These are phyloP conservation scores for Battus philenor DNA, from an alignment of 1,140 invertebrate species.

Conservation along the genomic window DNA sequence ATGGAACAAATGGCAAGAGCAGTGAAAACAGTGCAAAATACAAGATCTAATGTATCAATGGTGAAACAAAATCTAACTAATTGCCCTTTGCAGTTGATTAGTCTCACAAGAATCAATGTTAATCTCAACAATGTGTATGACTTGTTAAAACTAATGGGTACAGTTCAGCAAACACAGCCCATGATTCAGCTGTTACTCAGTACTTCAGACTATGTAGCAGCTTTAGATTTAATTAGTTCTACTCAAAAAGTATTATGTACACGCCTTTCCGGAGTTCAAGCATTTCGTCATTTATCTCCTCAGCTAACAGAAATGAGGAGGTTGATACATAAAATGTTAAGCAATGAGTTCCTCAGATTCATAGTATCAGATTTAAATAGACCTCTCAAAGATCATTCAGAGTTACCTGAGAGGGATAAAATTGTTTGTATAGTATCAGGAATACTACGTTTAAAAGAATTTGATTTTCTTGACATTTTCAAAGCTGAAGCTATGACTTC, in stretches of 20 bases:
- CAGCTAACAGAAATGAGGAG: slow-evolving; percentile 98
- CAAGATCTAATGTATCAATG: slow-evolving; percentile 82
- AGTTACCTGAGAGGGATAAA: slow-evolving; percentile 87
- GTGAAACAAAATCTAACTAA: slow-evolving; percentile 88
- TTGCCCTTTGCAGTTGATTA: slow-evolving; percentile 87
- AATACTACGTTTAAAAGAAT: slow-evolving; percentile 89
- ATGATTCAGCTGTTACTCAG: slow-evolving; percentile 96
- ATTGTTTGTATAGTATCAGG: slow-evolving; percentile 93
- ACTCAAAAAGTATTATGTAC: slow-evolving; percentile 95
- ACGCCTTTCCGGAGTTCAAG: slow-evolving; percentile 93
- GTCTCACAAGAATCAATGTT: slow-evolving; percentile 78
- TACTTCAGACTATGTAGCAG: slow-evolving; percentile 97
- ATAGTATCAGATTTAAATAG: slow-evolving; percentile 94
- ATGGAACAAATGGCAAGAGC: slow-evolving; percentile 93
- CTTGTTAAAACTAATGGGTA: slow-evolving; percentile 94
- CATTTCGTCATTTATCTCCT: slow-evolving; percentile 95
- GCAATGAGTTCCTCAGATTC: slow-evolving; percentile 95
- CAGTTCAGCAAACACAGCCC: slow-evolving; percentile 97
- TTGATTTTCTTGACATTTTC: slow-evolving; percentile 92
- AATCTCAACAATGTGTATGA: slow-evolving; percentile 81
- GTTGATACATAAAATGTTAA: slow-evolving; percentile 97
- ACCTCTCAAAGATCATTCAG: slow-evolving; percentile 81
- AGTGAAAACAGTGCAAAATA: slow-evolving; percentile 85
- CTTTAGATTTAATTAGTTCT: slow-evolving; percentile 96
- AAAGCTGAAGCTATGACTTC: slow-evolving; percentile 93